Evolutionary conservation across 2,888 invertebrate genomes (phyloP), one percentile per base, ranked within the genome.

Genomic region (Lasioglossum calceatum): DNA sequence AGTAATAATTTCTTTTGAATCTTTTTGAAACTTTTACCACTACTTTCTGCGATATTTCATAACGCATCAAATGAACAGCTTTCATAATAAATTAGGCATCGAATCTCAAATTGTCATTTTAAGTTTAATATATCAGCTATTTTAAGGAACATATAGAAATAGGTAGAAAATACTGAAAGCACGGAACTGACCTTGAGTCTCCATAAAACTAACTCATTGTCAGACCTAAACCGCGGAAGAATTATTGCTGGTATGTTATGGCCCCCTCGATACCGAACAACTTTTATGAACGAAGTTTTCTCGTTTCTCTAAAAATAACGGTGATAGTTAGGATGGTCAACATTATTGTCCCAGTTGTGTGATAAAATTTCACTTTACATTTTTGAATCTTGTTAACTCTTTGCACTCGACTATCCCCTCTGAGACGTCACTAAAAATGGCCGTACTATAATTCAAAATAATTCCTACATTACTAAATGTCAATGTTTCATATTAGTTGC

Each of bases 221-320:
- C n/a, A 58, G n/a, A n/a, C 12, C n/a, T 58, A n/a, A 58, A 23
- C 58, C 58, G n/a, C 32, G 32, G 14, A 64, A 64, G 64, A 64
- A 64, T 64, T 64, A 64, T 64, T 36, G 7, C 64, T 8, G 64
- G 19, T 36, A 64, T 64, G 32, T 64, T 64, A 64, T 64, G 8
- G 32, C 16, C 36, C 64, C 64, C 64, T 36, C 64, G 64, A 36
- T 64, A 19, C 64, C 64, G 32, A 36, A 64, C 32, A 64, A 64
- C 64, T 64, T 64, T 64, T 64, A 64, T 19, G 64, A 32, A 36
- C 64, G 32, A 64, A 64, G 64, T 64, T 64, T 64, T 19, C 64
- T 32, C 64, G 7, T 64, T 32, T 36, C 32, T 8, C 32, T 12
- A 32, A 64, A 64, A 64, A 64, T 64, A 36, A 64, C 64, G 64